Conservation (phyloP, 2,797 vertebrate genomes). For the Carcharodon carcharias region DNA sequence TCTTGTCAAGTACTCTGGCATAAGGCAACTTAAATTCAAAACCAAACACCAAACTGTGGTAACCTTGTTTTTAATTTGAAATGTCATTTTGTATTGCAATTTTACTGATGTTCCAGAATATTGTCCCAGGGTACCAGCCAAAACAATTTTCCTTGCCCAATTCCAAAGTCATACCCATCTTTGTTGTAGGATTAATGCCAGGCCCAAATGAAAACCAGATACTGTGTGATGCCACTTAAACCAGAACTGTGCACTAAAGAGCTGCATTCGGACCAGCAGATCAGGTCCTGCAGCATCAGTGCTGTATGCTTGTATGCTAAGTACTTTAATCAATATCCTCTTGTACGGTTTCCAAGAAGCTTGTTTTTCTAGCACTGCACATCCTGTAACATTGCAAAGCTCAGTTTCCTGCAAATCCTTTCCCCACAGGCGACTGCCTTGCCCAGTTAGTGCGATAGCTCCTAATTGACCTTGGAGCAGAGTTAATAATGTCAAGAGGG, state of each 20-base stretch:
- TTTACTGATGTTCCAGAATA: neutral
- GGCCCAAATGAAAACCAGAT: neutral
- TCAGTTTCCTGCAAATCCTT: conserved; percentile 23
- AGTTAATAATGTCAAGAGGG: conserved; percentile 25
- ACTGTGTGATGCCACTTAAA: neutral
- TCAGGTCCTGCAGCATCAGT: neutral
- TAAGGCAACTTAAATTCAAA: neutral
- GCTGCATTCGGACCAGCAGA: neutral
- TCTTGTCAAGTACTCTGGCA: neutral
- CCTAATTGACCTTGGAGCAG: conserved; percentile 17
- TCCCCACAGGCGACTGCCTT: conserved; percentile 18
- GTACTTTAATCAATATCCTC: conserved; percentile 12
- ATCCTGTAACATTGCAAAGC: conserved; percentile 17
- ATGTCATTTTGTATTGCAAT: neutral
- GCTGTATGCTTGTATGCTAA: neutral
- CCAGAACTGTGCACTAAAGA: neutral
- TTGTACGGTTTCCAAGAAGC: conserved; percentile 24
- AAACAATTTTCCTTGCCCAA: neutral
- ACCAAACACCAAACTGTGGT: neutral
- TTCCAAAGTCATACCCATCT: neutral
- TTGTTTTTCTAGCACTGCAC: conserved; percentile 25
- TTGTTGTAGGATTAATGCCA: neutral
- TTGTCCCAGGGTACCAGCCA: neutral
- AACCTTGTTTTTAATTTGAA: neutral
- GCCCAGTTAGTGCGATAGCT: neutral